phyloP scores from a whole-genome alignment of 2,113 vertebrate species.

The Erythrocercus mccallii region DNA sequence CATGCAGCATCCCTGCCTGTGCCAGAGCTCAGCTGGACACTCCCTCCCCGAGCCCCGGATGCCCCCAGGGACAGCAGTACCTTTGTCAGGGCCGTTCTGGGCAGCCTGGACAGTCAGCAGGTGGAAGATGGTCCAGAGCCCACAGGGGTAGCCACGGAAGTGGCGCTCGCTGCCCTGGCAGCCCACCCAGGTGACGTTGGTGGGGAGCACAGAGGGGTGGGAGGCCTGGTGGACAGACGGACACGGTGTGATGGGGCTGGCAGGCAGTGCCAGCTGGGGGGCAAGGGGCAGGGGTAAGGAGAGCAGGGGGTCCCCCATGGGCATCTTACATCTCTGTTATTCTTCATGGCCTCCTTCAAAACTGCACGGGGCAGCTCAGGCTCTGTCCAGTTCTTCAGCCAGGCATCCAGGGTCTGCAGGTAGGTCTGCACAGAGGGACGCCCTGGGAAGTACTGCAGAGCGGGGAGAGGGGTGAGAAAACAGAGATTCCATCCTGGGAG shows the following conservation, averaged over 20 bases:
- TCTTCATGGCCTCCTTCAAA: slow-evolving; percentile 77
- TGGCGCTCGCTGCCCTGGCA: slow-evolving; percentile 86
- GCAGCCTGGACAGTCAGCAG: slow-evolving; percentile 85
- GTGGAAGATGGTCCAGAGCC: slow-evolving; percentile 91
- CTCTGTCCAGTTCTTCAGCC: slow-evolving; percentile 72
- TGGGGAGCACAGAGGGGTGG: slow-evolving; percentile 59
- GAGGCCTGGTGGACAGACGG: background rate
- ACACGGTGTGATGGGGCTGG: fast-evolving
- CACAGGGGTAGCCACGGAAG: slow-evolving; percentile 87
- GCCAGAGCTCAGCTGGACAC: too few relatives aligned
- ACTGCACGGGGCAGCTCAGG: slow-evolving; percentile 70
- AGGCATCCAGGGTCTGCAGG: slow-evolving; percentile 70
- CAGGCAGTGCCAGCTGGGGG: background rate
- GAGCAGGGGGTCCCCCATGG: fast-evolving
- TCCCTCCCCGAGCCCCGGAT: background rate
- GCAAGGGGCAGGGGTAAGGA: background rate
- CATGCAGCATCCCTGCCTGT: fast-evolving
- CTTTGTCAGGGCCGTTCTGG: background rate
- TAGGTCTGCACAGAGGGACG: slow-evolving; percentile 79
- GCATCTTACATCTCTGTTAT: slow-evolving; percentile 75
- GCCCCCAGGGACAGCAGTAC: background rate
- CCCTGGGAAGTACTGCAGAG: slow-evolving; percentile 86
- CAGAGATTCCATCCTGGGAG: background rate
- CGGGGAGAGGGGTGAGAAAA: background rate
- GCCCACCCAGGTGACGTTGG: slow-evolving; percentile 82